These are phyloP conservation scores for Kradibia gibbosae DNA, from an alignment of 1,140 invertebrate species.

Conservation along the genomic window DNA sequence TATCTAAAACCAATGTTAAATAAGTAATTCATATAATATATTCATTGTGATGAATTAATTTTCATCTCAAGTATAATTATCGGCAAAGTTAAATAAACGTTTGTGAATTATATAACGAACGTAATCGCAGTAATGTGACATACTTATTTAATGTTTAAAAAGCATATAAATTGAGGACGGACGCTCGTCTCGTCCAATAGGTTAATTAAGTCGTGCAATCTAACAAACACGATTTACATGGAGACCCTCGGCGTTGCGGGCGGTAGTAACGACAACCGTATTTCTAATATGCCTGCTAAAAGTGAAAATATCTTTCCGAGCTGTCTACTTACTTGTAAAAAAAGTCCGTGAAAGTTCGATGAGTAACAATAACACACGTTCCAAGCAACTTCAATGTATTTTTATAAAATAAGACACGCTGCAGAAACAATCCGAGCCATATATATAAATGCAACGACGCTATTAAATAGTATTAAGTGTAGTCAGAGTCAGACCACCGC, in stretches of 20 bases:
- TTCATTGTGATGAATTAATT: not conserved
- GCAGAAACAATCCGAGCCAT: constrained; percentile 15
- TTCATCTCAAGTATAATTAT: not conserved
- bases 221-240: constrained; percentile 44
- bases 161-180: constrained; percentile 13
- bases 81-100: not conserved
- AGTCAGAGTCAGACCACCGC: too few species aligned
- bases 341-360: not conserved
- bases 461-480: constrained; percentile 33
- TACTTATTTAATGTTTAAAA: constrained; percentile 7
- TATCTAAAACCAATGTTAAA: constrained; percentile 54
- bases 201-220: constrained; percentile 39
- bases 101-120: constrained; percentile 21
- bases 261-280: constrained; percentile 17
- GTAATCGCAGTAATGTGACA: constrained; percentile 18
- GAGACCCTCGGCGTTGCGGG: constrained; percentile 21
- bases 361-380: not conserved
- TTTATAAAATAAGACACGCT: constrained; percentile 33
- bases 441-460: constrained; percentile 37
- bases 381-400: constrained; percentile 15
- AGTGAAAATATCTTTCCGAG: constrained; percentile 17
- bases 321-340: constrained; percentile 13
- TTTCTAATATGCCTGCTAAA: not conserved
- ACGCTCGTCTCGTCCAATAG: constrained; percentile 21
- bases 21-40: not conserved